Percentiles rank a stretch among this genome's conserved stretches.
phyloP scores from a whole-genome alignment of 2,113 vertebrate species.

The Choloepus hoffmanni region DNA sequence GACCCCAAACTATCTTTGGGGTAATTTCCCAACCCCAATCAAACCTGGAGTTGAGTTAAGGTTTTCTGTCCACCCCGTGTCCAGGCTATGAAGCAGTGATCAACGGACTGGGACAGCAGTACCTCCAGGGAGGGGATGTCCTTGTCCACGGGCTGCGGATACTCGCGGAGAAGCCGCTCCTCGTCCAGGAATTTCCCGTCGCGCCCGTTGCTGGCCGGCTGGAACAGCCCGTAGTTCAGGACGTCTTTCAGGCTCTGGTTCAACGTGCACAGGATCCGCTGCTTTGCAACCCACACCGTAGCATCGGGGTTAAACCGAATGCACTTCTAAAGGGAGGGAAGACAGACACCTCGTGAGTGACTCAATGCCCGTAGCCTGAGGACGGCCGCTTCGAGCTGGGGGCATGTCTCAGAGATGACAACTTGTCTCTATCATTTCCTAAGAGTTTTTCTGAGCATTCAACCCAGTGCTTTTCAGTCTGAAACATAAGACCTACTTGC shows the following conservation, averaged over 20 bases:
- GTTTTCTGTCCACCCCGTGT: accelerated
- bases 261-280: constrained; percentile 93
- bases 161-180: constrained; percentile 93
- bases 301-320: constrained; percentile 94
- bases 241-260: constrained; percentile 96
- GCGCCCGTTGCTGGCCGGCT: constrained; percentile 92
- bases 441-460: accelerated
- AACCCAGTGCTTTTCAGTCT: accelerated
- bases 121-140: constrained; percentile 96
- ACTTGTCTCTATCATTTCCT: accelerated
- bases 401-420: too few relatives aligned
- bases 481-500: background rate
- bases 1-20: background rate
- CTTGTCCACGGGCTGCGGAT: constrained; percentile 92
- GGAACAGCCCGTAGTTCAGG: constrained; percentile 97
- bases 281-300: constrained; percentile 95
- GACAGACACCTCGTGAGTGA: accelerated
- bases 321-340: constrained; percentile 92
- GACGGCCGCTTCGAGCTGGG: too few relatives aligned
- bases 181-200: constrained; percentile 97
- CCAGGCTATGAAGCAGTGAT: accelerated
- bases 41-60: background rate
- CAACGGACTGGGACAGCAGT: background rate
- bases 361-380: accelerated
- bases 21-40: background rate